These are phyloP conservation scores for Thaumetopoea pityocampa DNA, from an alignment of 1,140 invertebrate species.

Conservation along the genomic window DNA sequence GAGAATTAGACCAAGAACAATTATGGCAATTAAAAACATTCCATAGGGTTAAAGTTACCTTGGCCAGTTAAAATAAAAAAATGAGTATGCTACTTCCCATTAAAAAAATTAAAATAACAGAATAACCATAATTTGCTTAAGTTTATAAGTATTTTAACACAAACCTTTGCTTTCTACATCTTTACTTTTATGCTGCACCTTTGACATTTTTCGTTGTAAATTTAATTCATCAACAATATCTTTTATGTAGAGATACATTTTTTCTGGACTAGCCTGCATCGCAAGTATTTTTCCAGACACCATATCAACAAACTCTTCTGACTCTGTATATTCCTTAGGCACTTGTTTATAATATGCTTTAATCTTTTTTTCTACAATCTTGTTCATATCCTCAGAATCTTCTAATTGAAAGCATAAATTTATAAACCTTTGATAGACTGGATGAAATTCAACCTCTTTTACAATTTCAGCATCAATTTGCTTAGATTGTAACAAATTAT, in stretches of 20 bases:
- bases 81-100: too few species aligned
- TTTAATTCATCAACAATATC: slow-evolving; percentile 70
- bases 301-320: slow-evolving; percentile 61
- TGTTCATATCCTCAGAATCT: slow-evolving; percentile 65
- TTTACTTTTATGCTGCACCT: slow-evolving; percentile 21
- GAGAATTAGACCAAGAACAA: too few species aligned
- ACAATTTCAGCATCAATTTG: slow-evolving; percentile 3
- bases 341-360: slow-evolving; percentile 66
- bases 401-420: slow-evolving; percentile 58
- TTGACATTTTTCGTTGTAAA: slow-evolving; percentile 53
- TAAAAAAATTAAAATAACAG: too few species aligned
- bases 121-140: too few species aligned
- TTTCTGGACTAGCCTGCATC: slow-evolving; percentile 53
- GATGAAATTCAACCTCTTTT: slow-evolving; percentile 39
- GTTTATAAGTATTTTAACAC: not conserved
- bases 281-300: slow-evolving; percentile 54
- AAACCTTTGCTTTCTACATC: slow-evolving; percentile 12
- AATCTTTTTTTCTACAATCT: slow-evolving; percentile 67
- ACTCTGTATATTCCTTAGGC: slow-evolving; percentile 59
- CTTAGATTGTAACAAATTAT: not conserved
- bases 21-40: too few species aligned
- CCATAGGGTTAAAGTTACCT: too few species aligned
- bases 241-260: slow-evolving; percentile 68
- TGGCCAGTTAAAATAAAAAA: too few species aligned
- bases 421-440: slow-evolving; percentile 56